Base-by-base conservation (phyloP, 2,888 invertebrate species). In the Lycia hirtaria region DNA sequence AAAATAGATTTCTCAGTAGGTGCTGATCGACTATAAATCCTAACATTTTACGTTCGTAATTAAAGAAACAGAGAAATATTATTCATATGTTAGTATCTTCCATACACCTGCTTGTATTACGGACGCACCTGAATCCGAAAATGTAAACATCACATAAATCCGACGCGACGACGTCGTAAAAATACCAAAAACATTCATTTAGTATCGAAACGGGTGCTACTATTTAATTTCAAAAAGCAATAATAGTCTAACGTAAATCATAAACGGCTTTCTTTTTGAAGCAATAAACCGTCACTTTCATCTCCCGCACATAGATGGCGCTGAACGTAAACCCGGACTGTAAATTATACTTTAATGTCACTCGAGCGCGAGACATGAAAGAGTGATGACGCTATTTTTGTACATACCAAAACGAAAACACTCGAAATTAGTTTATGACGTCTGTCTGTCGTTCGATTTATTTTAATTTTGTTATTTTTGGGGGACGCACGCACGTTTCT, bases 401-500 rank as follows among this genome's bases (percentile, higher is more conserved):
- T 85, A 75, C 76, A 75, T 76, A 84, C 85, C 87, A 90, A 91
- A 90, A 91, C 84, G 89, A 90, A 89, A 88, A 89, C 89, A 87
- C 80, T 90, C 89, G 89, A 91, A 92, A 91, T 91, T 90, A 89
- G 89, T 92, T 91, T 92, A 92, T 92, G 91, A 91, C 91, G 89
- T 85, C 87, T 90, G 91, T 86, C 89, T 87, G 88, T 87, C 88
- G 88, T 91, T 92, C 91, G 91, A 92, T 91, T 91, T 90, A 90
- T 91, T 90, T 92, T 89, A 88, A 90, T 89, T 90, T 85, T 87
- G 90, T 88, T 91, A 90, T 90, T 90, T 92, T 88, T 79, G 85
- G 84, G 85, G 83, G 79, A 80, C 79, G 71, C 76, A 71, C 74
- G 64, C 68, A 64, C 60, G 65, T 79, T 81, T 76, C 79, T 87